phyloP scores from a whole-genome alignment of 2,797 vertebrate genomes.

The Bovichtus variegatus region DNA sequence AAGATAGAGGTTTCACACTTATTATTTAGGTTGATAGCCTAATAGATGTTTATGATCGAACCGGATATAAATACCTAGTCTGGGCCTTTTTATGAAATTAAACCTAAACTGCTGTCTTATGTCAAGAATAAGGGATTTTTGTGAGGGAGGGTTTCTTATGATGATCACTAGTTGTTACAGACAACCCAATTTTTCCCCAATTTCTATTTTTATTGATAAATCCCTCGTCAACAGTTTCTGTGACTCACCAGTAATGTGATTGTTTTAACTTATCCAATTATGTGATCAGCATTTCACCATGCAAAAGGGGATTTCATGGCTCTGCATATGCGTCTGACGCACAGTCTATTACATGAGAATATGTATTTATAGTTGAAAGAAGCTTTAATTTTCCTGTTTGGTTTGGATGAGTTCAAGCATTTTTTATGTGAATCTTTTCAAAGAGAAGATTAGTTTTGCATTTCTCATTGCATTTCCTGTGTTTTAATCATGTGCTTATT shows the following conservation, averaged over 20 bases:
- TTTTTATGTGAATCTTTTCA: neutral
- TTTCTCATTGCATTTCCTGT: neutral
- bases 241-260: constrained; percentile 28
- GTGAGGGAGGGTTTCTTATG: neutral
- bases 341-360: neutral
- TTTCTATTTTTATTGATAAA: constrained; percentile 1
- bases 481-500: neutral
- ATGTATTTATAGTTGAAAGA: neutral
- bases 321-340: neutral
- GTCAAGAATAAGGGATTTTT: neutral
- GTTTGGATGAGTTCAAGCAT: neutral
- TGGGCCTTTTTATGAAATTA: neutral
- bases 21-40: neutral
- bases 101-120: neutral
- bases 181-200: neutral
- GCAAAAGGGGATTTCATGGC: constrained; percentile 12
- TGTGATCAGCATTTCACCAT: constrained; percentile 30
- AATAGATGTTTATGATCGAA: neutral
- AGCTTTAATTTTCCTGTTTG: neutral
- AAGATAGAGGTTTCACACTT: neutral
- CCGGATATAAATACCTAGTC: neutral
- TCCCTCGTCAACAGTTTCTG: neutral
- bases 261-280: constrained; percentile 8
- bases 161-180: neutral
- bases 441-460: neutral